A percentile compares a stretch with the other conserved stretches of the same genome.
These are phyloP conservation scores for Fistularia tabacaria DNA, from an alignment of 2,797 vertebrate genomes.

Conservation along the genomic window DNA sequence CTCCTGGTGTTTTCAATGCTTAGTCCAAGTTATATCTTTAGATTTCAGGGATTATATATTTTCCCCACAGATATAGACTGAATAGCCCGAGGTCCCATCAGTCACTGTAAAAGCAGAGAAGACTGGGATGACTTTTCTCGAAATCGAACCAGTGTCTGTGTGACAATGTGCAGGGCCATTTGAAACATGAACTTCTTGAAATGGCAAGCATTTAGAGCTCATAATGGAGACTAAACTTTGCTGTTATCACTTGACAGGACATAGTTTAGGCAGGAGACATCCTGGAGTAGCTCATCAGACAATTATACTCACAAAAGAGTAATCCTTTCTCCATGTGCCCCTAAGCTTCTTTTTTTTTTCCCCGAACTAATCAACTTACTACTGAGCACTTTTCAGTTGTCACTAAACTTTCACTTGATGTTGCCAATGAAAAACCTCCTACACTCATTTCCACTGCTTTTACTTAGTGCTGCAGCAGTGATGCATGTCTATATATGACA, in stretches of 20 bases:
- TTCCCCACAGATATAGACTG: neutral
- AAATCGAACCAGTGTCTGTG: neutral
- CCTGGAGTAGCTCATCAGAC: too few relatives aligned
- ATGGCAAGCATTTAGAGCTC: neutral
- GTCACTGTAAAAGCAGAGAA: slow-evolving; percentile 4
- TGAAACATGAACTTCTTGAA: neutral
- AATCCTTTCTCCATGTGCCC: too few relatives aligned
- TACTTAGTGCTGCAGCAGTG: slow-evolving; percentile 36
- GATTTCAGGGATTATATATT: neutral
- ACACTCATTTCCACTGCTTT: slow-evolving; percentile 27
- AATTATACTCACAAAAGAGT: too few relatives aligned
- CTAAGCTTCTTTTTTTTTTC: neutral
- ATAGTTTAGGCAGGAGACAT: too few relatives aligned
- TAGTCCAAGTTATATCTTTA: neutral
- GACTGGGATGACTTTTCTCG: neutral
- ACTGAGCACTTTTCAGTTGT: slow-evolving; percentile 17
- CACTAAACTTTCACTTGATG: slow-evolving; percentile 16
- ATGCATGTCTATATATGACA: slow-evolving; percentile 60
- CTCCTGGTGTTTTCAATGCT: too few relatives aligned
- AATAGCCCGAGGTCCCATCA: neutral
- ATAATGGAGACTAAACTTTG: too few relatives aligned
- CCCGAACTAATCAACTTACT: neutral
- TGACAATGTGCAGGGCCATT: neutral
- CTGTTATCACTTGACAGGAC: too few relatives aligned
- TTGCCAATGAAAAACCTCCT: slow-evolving; percentile 39